phyloP scores from a whole-genome alignment of 2,113 vertebrate genomes.

The Atrichornis clamosus region DNA sequence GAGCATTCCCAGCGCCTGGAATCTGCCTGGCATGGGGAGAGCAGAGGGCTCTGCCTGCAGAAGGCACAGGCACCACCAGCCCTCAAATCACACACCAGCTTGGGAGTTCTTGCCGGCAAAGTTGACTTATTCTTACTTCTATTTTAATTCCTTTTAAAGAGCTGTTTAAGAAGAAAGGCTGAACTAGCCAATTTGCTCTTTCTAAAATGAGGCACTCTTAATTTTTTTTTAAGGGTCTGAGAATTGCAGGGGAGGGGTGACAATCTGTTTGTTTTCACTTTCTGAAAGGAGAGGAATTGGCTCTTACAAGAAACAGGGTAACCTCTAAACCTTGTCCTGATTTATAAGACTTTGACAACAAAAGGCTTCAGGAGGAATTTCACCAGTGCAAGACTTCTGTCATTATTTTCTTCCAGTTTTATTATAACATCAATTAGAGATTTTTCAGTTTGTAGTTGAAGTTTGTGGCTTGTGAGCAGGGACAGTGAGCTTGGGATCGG shows the following conservation, averaged over 20 bases:
- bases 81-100: neutral
- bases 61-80: neutral
- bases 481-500: rapidly evolving
- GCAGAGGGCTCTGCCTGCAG: neutral
- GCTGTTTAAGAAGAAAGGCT: neutral
- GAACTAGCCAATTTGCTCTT: neutral
- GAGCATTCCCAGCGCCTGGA: neutral
- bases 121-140: neutral
- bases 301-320: neutral
- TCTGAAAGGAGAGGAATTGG: neutral
- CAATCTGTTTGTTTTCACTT: neutral
- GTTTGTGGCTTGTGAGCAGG: neutral
- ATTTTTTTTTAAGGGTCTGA: neutral
- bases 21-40: neutral
- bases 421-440: neutral
- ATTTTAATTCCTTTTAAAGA: too few species aligned
- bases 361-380: neutral
- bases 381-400: rapidly evolving
- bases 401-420: neutral
- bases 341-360: neutral
- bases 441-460: neutral
- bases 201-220: neutral
- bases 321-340: neutral
- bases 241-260: neutral
- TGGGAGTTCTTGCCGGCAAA: neutral